Conservation (phyloP, 2,113 vertebrate species). For the Xenus cinereus region DNA sequence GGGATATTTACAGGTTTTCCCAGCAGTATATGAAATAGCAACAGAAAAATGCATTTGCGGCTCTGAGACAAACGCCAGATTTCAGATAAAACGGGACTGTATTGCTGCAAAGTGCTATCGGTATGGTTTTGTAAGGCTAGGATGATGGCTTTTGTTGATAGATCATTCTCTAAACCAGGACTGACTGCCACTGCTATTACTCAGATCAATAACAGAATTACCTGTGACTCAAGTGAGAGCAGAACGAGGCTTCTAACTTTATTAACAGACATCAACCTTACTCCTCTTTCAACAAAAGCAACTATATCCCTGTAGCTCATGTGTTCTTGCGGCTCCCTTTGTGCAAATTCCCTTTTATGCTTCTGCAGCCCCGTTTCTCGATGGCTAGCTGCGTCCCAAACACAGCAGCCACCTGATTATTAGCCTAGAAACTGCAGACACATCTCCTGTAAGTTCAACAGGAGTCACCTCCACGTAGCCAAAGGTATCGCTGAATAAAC, state of each 20-base stretch:
- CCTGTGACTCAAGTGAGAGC: background rate
- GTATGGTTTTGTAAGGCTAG: background rate
- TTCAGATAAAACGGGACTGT: background rate
- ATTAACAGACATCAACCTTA: background rate
- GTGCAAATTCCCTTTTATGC: background rate
- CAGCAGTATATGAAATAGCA: background rate
- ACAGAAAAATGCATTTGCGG: background rate
- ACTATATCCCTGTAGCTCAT: background rate
- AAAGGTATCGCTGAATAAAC: background rate
- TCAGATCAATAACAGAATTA: conserved; percentile 34
- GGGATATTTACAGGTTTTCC: background rate
- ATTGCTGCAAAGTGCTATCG: background rate
- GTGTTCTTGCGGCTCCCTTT: background rate
- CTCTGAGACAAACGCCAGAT: background rate
- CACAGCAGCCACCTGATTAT: background rate
- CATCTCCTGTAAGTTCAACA: background rate
- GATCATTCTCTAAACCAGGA: background rate
- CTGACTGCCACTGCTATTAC: background rate
- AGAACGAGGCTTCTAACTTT: background rate
- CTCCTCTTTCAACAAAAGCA: background rate
- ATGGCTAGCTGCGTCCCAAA: background rate
- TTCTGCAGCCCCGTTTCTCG: background rate
- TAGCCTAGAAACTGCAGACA: background rate
- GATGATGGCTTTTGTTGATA: background rate
- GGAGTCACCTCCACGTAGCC: background rate